Evolutionary conservation across 2,113 vertebrate genomes (phyloP).

Genomic region (Dasyurus viverrinus): DNA sequence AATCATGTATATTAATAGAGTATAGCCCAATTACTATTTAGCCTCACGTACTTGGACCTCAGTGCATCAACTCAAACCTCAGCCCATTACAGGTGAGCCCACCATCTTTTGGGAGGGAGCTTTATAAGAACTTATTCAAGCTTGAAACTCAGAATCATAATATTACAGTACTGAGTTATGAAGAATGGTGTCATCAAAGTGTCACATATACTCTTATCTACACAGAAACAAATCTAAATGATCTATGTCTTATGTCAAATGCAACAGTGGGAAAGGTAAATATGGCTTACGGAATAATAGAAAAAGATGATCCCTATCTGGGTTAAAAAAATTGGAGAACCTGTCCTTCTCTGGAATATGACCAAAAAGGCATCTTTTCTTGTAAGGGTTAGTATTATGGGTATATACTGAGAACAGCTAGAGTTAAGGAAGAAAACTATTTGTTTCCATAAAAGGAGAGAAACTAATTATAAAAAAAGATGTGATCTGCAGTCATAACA

Average conservation of each 20-base stretch:
- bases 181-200: background rate
- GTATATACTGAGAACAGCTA: background rate
- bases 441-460: background rate
- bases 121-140: background rate
- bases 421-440: background rate
- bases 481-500: background rate
- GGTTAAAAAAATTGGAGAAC: background rate
- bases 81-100: no score
- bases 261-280: background rate
- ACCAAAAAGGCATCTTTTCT: background rate
- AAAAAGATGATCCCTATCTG: background rate
- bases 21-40: no score
- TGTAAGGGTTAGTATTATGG: slow-evolving; percentile 7
- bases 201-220: background rate
- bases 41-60: no score
- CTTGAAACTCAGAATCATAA: background rate
- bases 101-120: no score
- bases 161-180: background rate
- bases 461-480: background rate
- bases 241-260: background rate
- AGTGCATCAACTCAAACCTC: no score
- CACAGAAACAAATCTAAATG: slow-evolving; percentile 6
- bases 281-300: background rate
- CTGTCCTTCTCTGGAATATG: background rate
- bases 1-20: no score